A percentile compares a stretch with the other conserved stretches of the same genome.
These are phyloP conservation scores for Gallinago nigripennis DNA, from an alignment of 2,797 vertebrate genomes.

Conservation along the genomic window DNA sequence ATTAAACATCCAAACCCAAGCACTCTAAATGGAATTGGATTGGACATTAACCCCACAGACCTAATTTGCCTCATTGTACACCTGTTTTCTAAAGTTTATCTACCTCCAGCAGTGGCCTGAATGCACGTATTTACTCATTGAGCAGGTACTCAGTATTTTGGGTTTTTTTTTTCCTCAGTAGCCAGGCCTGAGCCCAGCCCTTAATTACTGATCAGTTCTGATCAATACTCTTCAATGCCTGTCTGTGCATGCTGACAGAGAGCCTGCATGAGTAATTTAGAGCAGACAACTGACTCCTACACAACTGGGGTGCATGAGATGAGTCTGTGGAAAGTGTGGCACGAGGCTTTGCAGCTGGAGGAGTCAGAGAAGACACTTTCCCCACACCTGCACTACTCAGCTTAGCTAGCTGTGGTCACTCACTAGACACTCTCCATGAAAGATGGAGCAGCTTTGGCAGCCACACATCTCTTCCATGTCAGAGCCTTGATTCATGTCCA, in stretches of 20 bases:
- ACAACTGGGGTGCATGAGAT: neutral
- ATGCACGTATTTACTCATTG: neutral
- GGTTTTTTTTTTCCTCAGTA: rapidly evolving
- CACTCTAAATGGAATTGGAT: neutral
- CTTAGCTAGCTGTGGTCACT: neutral
- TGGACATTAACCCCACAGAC: neutral
- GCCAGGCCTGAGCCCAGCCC: neutral
- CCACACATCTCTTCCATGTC: neutral
- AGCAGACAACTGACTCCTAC: neutral
- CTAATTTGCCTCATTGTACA: neutral
- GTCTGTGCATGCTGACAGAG: neutral
- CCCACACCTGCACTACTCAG: neutral
- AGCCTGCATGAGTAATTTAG: neutral
- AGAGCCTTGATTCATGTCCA: neutral
- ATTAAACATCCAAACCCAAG: neutral
- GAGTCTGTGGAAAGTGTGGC: conserved; percentile 15
- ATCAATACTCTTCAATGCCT: neutral
- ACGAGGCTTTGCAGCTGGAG: neutral
- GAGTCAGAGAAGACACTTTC: neutral
- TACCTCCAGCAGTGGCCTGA: neutral
- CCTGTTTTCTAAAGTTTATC: neutral
- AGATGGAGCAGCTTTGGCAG: neutral
- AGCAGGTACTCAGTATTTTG: neutral
- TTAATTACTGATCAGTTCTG: conserved; percentile 15
- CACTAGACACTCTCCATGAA: neutral